Evolutionary conservation across 2,113 vertebrate species (phyloP).

Genomic region (Catharus bicknelli): DNA sequence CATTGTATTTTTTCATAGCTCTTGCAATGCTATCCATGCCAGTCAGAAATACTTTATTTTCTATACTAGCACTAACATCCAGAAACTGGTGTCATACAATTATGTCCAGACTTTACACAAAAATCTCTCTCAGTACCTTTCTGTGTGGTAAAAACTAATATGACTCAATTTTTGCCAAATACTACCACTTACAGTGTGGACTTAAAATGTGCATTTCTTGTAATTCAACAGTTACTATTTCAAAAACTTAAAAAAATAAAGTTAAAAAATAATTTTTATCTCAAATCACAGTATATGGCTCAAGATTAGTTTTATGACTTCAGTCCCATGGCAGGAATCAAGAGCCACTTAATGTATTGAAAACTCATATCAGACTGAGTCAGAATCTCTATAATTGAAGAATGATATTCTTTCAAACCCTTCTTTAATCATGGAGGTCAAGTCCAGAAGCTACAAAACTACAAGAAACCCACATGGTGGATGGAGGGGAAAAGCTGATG

Average conservation of each 20-base stretch:
- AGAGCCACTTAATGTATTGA: neutral
- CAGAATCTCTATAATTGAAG: neutral
- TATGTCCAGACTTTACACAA: neutral
- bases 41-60: neutral
- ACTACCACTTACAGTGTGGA: neutral
- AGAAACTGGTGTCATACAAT: neutral
- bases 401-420: neutral
- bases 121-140: neutral
- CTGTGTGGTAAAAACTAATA: neutral
- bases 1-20: neutral
- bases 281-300: neutral
- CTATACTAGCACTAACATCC: neutral
- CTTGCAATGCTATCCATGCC: neutral
- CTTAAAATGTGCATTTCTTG: neutral
- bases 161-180: neutral
- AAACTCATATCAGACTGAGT: neutral
- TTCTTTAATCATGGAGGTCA: neutral
- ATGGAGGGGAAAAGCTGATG: neutral
- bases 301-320: neutral
- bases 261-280: neutral
- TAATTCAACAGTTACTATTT: neutral
- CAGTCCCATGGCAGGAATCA: neutral
- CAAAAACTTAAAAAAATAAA: neutral
- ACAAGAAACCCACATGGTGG: neutral
- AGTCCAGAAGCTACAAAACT: neutral